Evolutionary conservation across 2,113 vertebrate genomes (phyloP).

Genomic region (Hippocampus zosterae): DNA sequence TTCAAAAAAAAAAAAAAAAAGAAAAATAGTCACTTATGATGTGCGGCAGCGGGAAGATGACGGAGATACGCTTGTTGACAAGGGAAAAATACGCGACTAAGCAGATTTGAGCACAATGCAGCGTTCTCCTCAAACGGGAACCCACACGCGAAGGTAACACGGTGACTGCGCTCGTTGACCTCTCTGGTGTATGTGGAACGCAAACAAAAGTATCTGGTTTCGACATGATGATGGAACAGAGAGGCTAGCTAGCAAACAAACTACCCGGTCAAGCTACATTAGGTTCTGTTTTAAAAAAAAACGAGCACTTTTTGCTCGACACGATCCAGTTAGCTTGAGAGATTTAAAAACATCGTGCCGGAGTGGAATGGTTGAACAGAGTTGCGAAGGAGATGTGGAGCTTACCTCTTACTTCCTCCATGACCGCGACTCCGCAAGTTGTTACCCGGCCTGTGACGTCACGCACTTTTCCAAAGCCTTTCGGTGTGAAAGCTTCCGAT

Average conservation of each 20-base stretch:
- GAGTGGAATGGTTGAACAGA: background rate
- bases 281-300: background rate
- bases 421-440: slow-evolving; percentile 47
- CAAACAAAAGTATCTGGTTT: background rate
- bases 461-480: background rate
- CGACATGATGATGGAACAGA: background rate
- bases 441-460: slow-evolving; percentile 49
- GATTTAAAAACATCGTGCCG: accelerated
- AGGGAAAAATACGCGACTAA: background rate
- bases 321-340: background rate
- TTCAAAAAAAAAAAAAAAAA: background rate
- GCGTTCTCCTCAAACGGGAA: too few species aligned
- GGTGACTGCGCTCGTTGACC: background rate
- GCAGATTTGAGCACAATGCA: background rate
- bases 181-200: background rate
- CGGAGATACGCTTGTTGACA: background rate
- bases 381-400: slow-evolving; percentile 8
- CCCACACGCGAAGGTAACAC: background rate
- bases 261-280: background rate
- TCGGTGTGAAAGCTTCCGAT: background rate
- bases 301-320: background rate
- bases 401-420: slow-evolving; percentile 78
- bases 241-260: background rate
- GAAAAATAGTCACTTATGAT: background rate
- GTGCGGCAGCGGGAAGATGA: background rate